Evolutionary conservation across 2,113 vertebrate genomes (phyloP).

Genomic region (Seriola dumerili): DNA sequence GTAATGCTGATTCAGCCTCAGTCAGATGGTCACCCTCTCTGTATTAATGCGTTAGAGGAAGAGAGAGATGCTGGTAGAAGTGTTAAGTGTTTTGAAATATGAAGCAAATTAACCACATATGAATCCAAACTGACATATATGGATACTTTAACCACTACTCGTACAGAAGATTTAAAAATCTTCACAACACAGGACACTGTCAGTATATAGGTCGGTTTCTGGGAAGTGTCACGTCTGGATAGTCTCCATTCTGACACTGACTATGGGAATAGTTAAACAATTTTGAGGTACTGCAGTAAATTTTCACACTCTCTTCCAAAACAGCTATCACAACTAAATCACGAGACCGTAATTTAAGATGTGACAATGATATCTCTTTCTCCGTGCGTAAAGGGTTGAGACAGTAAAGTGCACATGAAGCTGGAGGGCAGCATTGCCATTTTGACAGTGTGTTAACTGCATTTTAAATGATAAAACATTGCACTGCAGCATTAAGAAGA

Average conservation of each 20-base stretch:
- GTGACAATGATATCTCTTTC: slow-evolving; percentile 2
- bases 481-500: not conserved
- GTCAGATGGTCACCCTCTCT: slow-evolving; percentile 28
- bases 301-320: not conserved
- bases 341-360: not conserved
- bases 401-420: not conserved
- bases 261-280: slow-evolving; percentile 25
- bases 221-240: slow-evolving; percentile 6
- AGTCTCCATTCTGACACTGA: slow-evolving; percentile 31
- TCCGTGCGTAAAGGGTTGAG: not conserved
- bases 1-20: slow-evolving; percentile 58
- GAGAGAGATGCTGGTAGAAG: slow-evolving; percentile 10
- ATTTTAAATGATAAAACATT: slow-evolving; percentile 9
- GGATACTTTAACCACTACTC: slow-evolving; percentile 8
- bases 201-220: not conserved
- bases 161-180: not conserved
- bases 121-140: not conserved
- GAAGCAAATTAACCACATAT: not conserved
- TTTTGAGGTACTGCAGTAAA: not conserved
- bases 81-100: slow-evolving; percentile 6
- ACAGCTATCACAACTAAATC: not conserved
- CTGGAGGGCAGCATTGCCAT: not conserved
- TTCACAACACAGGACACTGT: not conserved
- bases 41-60: slow-evolving; percentile 11
- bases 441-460: not conserved